Evolutionary conservation across 1,140 invertebrate species (phyloP).

Genomic region (Bradynema listronoti): DNA sequence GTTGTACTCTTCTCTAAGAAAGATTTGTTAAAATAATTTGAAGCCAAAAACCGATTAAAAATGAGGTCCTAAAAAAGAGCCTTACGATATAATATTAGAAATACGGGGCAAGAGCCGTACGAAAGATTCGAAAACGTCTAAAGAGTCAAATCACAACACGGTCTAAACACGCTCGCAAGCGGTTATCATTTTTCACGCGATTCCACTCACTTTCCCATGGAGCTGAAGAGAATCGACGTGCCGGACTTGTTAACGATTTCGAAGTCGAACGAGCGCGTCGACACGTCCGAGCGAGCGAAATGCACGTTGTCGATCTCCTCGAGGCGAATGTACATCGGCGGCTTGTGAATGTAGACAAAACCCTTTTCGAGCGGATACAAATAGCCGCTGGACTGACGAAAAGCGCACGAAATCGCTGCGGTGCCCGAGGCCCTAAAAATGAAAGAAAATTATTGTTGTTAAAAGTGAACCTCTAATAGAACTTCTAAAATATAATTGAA

Average conservation of each 20-base stretch:
- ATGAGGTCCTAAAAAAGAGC: neutral
- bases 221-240: constrained; percentile 85
- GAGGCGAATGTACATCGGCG: constrained; percentile 91
- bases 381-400: constrained; percentile 90
- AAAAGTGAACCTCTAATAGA: neutral
- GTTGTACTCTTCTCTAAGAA: constrained; percentile 76
- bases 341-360: constrained; percentile 99
- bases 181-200: no score
- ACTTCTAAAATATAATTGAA: no score
- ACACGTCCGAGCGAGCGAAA: constrained; percentile 89
- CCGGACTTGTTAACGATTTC: constrained; percentile 87
- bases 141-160: no score
- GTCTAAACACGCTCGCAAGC: no score
- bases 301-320: constrained; percentile 91
- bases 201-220: constrained; percentile 79
- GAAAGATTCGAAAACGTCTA: no score
- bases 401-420: constrained; percentile 86
- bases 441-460: constrained; percentile 20
- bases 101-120: no score
- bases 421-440: constrained; percentile 75
- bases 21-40: neutral
- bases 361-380: constrained; percentile 94
- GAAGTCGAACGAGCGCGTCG: constrained; percentile 91
- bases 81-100: no score
- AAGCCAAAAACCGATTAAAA: neutral